Evolutionary conservation across 2,113 vertebrate species (phyloP).

Genomic region (Esox niger): DNA sequence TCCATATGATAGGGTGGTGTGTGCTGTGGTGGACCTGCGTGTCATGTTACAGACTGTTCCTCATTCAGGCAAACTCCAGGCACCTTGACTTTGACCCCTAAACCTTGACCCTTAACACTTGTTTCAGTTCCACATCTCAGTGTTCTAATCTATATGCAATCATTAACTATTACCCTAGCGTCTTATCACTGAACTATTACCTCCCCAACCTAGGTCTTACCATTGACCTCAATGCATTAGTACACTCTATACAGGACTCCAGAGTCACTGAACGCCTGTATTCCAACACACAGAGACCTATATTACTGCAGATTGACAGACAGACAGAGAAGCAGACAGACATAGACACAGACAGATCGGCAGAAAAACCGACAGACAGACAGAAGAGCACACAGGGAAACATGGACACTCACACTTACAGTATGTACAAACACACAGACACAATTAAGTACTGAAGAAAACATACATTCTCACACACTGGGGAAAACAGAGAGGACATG

Average conservation of each 20-base stretch:
- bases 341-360: too few species aligned
- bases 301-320: background rate
- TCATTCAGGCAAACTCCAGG: background rate
- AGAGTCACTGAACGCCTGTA: constrained; percentile 24
- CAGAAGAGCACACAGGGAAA: background rate
- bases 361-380: too few species aligned
- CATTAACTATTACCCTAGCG: constrained; percentile 10
- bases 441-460: background rate
- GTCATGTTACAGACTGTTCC: background rate
- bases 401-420: background rate
- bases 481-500: too few species aligned
- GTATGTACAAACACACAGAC: constrained; percentile 6
- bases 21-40: background rate
- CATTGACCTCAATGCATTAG: background rate
- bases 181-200: too few species aligned
- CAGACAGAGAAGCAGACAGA: background rate
- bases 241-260: background rate
- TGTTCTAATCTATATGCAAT: constrained; percentile 56
- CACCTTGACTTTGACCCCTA: background rate
- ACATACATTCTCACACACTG: too few species aligned
- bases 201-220: too few species aligned
- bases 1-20: too few species aligned
- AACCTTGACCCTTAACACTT: constrained; percentile 34
- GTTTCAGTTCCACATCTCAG: constrained; percentile 17
- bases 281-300: background rate